Percentiles rank a stretch among this genome's conserved stretches.
phyloP scores from a whole-genome alignment of 1,140 invertebrate genomes.

The Polypedilum pembai region DNA sequence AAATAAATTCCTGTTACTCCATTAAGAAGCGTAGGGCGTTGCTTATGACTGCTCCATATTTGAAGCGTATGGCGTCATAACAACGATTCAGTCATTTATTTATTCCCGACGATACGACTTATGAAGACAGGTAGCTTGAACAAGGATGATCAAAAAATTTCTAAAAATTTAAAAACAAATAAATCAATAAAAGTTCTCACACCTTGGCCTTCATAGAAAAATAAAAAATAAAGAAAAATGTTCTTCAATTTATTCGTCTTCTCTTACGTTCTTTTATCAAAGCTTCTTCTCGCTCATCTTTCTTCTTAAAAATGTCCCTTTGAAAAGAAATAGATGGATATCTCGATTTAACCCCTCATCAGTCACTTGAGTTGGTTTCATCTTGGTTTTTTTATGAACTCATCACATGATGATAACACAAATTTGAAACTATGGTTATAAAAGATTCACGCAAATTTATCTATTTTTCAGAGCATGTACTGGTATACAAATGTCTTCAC shows the following conservation, averaged over 20 bases:
- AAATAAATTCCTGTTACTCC: too few species aligned
- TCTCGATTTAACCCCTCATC: conserved; percentile 26
- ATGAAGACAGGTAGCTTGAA: too few species aligned
- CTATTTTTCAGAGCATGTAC: conserved; percentile 19
- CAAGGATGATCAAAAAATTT: too few species aligned
- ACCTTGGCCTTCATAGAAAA: too few species aligned
- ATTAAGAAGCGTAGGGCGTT: too few species aligned
- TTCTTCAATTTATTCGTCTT: not conserved
- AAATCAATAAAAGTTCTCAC: too few species aligned
- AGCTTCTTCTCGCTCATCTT: not conserved
- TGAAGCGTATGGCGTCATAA: too few species aligned
- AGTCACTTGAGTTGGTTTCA: not conserved
- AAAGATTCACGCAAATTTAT: conserved; percentile 11
- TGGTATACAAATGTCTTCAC: not conserved
- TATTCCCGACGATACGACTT: too few species aligned
- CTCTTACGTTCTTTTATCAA: not conserved
- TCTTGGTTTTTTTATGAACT: conserved; percentile 23
- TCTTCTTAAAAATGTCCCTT: not conserved
- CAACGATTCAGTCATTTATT: too few species aligned
- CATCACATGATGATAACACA: conserved; percentile 23
- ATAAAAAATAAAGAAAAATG: not conserved
- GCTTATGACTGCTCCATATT: too few species aligned
- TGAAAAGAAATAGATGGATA: conserved; percentile 16
- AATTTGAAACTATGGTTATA: not conserved
- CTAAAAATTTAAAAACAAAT: too few species aligned